Percentiles rank a stretch among this genome's conserved stretches.
Conservation (phyloP, 2,797 vertebrate genomes). For the Anniella stebbinsi region DNA sequence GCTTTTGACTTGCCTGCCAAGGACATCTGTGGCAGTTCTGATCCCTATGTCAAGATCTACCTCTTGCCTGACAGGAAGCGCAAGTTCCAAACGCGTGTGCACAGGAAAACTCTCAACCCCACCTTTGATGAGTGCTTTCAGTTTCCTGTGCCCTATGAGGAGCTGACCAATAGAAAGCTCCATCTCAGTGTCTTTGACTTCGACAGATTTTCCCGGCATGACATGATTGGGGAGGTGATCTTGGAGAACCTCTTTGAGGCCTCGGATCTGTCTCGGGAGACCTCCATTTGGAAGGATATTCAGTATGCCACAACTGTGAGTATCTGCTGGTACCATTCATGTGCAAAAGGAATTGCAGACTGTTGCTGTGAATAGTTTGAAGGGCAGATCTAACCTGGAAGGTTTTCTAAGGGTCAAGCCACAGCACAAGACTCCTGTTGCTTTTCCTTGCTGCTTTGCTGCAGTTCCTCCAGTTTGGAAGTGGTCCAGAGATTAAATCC, state of each 20-base stretch:
- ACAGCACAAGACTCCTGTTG: neutral
- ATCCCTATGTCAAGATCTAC: constrained; percentile 98
- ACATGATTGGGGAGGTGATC: constrained; percentile 98
- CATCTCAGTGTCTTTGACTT: constrained; percentile 99
- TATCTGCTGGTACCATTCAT: constrained; percentile 30
- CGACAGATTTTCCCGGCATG: constrained; percentile 95
- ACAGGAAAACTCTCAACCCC: constrained; percentile 97
- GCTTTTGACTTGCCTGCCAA: constrained; percentile 96
- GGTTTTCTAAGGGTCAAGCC: neutral
- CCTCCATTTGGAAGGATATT: constrained; percentile 96
- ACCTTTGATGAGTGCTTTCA: constrained; percentile 95
- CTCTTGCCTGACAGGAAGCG: constrained; percentile 95
- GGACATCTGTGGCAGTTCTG: constrained; percentile 96
- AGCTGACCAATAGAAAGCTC: constrained; percentile 90
- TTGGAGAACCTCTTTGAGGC: constrained; percentile 95
- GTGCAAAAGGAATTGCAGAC: neutral
- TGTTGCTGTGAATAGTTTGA: neutral
- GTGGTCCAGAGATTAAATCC: neutral
- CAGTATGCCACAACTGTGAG: constrained; percentile 96
- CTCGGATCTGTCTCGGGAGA: constrained; percentile 94
- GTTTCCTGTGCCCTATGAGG: constrained; percentile 95
- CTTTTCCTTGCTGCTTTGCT: neutral
- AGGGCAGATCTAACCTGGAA: neutral
- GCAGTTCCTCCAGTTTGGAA: neutral
- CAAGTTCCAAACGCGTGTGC: constrained; percentile 98